Evolutionary conservation across 1,140 invertebrate genomes (phyloP), one percentile per base, ranked within the genome.

Genomic region (Psix sp.): DNA sequence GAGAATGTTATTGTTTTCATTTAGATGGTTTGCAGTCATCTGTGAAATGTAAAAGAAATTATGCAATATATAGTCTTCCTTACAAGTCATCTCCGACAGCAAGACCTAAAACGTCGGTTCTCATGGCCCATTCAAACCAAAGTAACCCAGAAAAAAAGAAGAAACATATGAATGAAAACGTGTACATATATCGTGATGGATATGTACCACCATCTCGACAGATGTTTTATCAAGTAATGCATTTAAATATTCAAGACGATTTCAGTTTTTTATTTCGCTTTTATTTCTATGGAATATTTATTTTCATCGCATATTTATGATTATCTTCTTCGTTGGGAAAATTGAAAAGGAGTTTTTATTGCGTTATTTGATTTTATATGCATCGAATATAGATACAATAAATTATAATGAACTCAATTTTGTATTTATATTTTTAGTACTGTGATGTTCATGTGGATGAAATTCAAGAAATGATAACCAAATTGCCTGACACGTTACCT

Each of bases 371-470:
- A n/a, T n/a, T n/a, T n/a, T n/a, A n/a, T n/a, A n/a, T n/a, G n/a
- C n/a, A n/a, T n/a, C n/a, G n/a, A n/a, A n/a, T n/a, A 24, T 4
- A 9, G 21, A 5, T 9, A 24, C 9, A 24, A 24, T 24, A 24
- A 9, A 5, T 24, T 24, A 5, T 5, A 24, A 24, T 5, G 9
- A 24, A 24, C 21, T 24, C 21, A 24, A 24, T 5, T 24, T 24
- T 24, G 4, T 24, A 24, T 5, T 5, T 9, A 5, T 5, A 5
- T 29, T 57, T 51, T 21, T 7, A 96, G 91, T 92, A 94, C 77
- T 94, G 93, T 79, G 94, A 98, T 81, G 89, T 98, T 18, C 84
- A 93, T n/a, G 86, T 95, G n/a, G 89, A 91, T 0, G 94, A 96
- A 88, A 93, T 98, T 57, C 92, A 96, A 82, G 90, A 91, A 68